Conservation (phyloP, 2,797 vertebrate species). For the Atherinosoma microstoma region DNA sequence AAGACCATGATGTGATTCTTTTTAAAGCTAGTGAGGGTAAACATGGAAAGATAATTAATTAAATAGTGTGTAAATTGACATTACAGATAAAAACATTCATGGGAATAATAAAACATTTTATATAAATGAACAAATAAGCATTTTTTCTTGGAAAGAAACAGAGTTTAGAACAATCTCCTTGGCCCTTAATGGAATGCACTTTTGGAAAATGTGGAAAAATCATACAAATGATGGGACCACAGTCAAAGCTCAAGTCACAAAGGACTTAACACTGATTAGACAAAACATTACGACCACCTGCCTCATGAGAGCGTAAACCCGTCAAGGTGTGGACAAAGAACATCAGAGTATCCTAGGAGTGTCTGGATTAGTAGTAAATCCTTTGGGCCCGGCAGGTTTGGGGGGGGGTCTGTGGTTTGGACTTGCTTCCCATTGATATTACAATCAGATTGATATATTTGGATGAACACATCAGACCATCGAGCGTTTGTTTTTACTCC, state of each 20-base stretch:
- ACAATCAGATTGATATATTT: neutral
- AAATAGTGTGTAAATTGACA: slow-evolving; percentile 9
- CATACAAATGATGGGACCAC: slow-evolving; percentile 11
- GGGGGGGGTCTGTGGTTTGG: neutral
- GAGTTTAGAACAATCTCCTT: slow-evolving; percentile 21
- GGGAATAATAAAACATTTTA: slow-evolving; percentile 7
- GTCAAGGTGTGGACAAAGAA: neutral
- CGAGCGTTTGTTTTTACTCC: neutral
- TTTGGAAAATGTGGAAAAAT: slow-evolving; percentile 12
- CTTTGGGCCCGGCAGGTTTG: neutral
- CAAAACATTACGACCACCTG: neutral
- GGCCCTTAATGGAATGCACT: slow-evolving; percentile 27
- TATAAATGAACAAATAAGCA: slow-evolving; percentile 6
- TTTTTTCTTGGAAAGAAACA: slow-evolving; percentile 18
- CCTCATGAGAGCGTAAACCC: neutral
- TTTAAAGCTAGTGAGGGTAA: slow-evolving; percentile 5
- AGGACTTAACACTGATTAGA: neutral
- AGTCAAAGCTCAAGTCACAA: neutral
- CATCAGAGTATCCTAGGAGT: neutral
- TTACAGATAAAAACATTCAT: neutral
- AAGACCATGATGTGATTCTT: slow-evolving; percentile 1
- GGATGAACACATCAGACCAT: neutral
- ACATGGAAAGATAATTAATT: neutral
- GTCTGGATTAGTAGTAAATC: neutral
- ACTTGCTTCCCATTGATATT: neutral